Evolutionary conservation across 2,888 invertebrate genomes (phyloP).

Genomic region (Himalopsyche kuldschensis): DNA sequence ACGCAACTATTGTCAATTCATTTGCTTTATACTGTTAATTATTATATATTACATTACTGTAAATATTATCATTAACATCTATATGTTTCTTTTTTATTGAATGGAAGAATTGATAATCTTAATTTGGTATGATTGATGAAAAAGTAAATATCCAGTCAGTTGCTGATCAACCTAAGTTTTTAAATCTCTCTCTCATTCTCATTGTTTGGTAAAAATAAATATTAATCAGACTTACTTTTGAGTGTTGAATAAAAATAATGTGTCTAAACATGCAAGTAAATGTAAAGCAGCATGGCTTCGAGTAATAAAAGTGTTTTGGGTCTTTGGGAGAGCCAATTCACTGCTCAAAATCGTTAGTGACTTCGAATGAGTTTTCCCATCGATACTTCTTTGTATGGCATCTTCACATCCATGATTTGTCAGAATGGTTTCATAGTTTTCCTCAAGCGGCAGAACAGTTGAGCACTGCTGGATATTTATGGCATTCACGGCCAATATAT

Average conservation of each 20-base stretch:
- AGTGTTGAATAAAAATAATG: slow-evolving; percentile 80
- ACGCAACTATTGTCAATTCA: too few relatives aligned
- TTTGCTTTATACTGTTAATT: too few relatives aligned
- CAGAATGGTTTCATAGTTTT: not conserved
- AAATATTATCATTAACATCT: too few relatives aligned
- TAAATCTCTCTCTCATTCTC: too few relatives aligned
- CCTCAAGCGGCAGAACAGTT: slow-evolving; percentile 40
- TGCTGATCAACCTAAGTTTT: too few relatives aligned
- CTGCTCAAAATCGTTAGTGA: slow-evolving; percentile 48
- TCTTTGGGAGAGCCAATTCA: slow-evolving; percentile 79
- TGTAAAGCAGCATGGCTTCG: slow-evolving; percentile 89
- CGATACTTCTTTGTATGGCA: not conserved
- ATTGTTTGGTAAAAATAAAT: too few relatives aligned
- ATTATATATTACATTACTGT: too few relatives aligned
- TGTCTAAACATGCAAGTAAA: slow-evolving; percentile 86
- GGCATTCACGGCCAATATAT: slow-evolving; percentile 79
- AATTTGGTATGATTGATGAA: too few relatives aligned
- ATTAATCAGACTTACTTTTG: slow-evolving; percentile 53
- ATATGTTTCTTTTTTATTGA: too few relatives aligned
- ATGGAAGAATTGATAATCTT: too few relatives aligned
- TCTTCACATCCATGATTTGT: not conserved
- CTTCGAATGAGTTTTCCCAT: not conserved
- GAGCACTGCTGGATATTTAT: slow-evolving; percentile 53
- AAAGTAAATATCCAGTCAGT: too few relatives aligned
- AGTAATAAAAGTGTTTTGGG: slow-evolving; percentile 69